Evolutionary conservation across 2,888 invertebrate species (phyloP), one percentile per base, ranked within the genome.

Genomic region (Acrocera orbiculus): DNA sequence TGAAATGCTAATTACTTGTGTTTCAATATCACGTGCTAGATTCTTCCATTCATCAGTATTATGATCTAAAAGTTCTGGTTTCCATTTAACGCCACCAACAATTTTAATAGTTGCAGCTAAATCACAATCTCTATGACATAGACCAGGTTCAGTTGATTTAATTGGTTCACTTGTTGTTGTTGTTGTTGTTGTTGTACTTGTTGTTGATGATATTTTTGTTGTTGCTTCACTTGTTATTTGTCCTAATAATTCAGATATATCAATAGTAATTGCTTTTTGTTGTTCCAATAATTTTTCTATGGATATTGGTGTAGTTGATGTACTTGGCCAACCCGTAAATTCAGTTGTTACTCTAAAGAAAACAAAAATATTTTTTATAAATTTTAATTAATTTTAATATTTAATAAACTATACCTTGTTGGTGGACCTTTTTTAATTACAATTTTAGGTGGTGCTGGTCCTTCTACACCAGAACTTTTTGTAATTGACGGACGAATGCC

Each of bases 251-350:
- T 66, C 52, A 15, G 66, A 65, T 34, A 71, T 69, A 19, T 61
- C 52, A 1, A 68, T 59, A 1, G 70, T 67, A 8, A 66, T 65
- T 3, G 74, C 70, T 1, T 73, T 73, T 46, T 63, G 67, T 43
- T 66, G 64, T 56, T 79, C 80, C 30, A 85, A 52, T 6, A 81
- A 64, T 52, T 81, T 80, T 50, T 85, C 83, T 36, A 83, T 78
- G 0, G 83, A 82, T 44, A 85, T 74, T 1, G 85, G 83, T 1
- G 85, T 85, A 0, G 86, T 85, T 2, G 86, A 80, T 5, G 82
- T 76, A 1, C 83, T 80, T 9, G 86, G 85, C 87, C 87, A 87
- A 11, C 87, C 87, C 10, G 85, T 86, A 47, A 87, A 87, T 56
- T 83, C 85, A 13, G 86, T 87, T 7, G 83, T 81, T 15, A 76